Conservation (phyloP, 2,888 invertebrate genomes). For the Tupiocoris notatus region DNA sequence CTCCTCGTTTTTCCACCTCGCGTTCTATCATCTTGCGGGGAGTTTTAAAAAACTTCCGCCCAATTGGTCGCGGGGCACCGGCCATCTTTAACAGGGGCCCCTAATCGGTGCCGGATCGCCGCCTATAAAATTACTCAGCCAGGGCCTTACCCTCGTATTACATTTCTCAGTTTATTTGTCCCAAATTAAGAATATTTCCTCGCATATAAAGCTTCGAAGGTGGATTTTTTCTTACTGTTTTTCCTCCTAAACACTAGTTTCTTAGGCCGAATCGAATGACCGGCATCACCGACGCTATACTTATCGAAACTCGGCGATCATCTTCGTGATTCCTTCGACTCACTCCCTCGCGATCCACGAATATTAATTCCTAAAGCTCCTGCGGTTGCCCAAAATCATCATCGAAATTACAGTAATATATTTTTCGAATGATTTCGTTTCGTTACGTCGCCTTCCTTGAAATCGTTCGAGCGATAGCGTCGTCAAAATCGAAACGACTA, state of each 20-base stretch:
- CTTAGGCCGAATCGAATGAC: neutral
- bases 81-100: neutral
- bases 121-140: neutral
- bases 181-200: neutral
- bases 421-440: too few species aligned
- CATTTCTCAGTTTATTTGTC: neutral
- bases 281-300: neutral
- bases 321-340: neutral
- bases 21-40: neutral
- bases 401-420: too few species aligned
- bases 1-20: neutral
- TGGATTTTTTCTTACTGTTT: neutral
- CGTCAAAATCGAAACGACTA: too few species aligned
- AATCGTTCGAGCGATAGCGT: too few species aligned
- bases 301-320: neutral
- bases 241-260: neutral
- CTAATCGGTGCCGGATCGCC: neutral
- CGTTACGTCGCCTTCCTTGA: too few species aligned
- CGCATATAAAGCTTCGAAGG: neutral
- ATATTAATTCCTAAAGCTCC: neutral
- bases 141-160: neutral
- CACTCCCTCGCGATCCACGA: neutral
- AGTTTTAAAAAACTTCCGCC: neutral
- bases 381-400: too few species aligned
- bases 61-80: neutral